Evolutionary conservation across 2,797 vertebrate species (phyloP).

Genomic region (Scarus forsteni): DNA sequence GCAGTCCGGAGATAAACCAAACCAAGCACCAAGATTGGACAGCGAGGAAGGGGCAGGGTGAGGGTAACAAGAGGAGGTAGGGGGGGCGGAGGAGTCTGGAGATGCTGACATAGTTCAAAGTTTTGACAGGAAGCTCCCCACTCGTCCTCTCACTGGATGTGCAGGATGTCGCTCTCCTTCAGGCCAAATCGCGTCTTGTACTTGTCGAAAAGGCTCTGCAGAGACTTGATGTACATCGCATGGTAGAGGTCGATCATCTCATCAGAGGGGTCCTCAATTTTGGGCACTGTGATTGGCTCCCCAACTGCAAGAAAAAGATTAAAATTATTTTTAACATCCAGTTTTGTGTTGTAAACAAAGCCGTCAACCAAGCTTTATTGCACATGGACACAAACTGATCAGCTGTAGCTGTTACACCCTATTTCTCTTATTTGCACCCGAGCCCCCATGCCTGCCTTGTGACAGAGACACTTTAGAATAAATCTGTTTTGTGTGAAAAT

Average conservation of each 20-base stretch:
- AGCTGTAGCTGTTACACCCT: too few relatives aligned
- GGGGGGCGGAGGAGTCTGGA: slow-evolving; percentile 1
- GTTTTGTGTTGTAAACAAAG: too few relatives aligned
- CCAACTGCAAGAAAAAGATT: slow-evolving; percentile 85
- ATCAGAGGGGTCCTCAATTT: slow-evolving; percentile 88
- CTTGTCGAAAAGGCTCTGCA: slow-evolving; percentile 92
- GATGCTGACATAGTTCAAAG: slow-evolving; percentile 42
- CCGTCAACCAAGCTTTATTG: too few relatives aligned
- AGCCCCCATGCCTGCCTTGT: too few relatives aligned
- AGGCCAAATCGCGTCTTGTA: slow-evolving; percentile 93
- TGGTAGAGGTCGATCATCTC: slow-evolving; percentile 93
- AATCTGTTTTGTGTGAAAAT: too few relatives aligned
- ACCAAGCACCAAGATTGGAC: slow-evolving; percentile 37
- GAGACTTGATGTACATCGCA: slow-evolving; percentile 89
- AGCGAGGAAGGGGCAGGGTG: background rate
- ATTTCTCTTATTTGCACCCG: too few relatives aligned
- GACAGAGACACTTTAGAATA: too few relatives aligned
- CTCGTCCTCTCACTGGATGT: slow-evolving; percentile 85
- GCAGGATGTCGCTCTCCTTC: slow-evolving; percentile 88
- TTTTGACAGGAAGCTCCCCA: slow-evolving; percentile 11
- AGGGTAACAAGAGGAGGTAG: background rate
- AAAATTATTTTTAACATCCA: background rate
- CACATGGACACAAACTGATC: too few relatives aligned
- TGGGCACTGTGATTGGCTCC: slow-evolving; percentile 95
- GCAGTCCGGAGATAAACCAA: slow-evolving; percentile 53